These are phyloP conservation scores for Hippocampus comes DNA, from an alignment of 2,113 vertebrate species.

Conservation along the genomic window DNA sequence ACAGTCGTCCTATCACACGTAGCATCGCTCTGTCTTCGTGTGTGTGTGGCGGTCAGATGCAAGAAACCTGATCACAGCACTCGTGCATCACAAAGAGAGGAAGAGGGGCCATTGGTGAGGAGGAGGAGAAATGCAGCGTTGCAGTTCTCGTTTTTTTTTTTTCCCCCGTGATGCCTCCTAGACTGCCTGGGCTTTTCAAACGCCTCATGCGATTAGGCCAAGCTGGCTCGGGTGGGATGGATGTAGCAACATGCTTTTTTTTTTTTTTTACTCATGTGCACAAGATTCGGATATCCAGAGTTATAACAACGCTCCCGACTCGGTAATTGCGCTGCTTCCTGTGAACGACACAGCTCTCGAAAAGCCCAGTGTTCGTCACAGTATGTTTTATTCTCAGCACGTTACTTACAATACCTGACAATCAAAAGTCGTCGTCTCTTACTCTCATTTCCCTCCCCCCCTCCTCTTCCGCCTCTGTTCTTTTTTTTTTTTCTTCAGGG, in stretches of 20 bases:
- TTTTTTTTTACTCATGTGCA: neutral
- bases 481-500: constrained; percentile 22
- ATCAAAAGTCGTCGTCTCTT: constrained; percentile 26
- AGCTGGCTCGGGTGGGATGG: constrained; percentile 19
- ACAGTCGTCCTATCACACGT: constrained; percentile 35
- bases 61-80: constrained; percentile 70
- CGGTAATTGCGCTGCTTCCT: neutral
- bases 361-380: neutral
- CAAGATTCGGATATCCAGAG: neutral
- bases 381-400: neutral
- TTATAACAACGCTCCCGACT: neutral
- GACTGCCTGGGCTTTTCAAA: constrained; percentile 62
- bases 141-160: constrained; percentile 59
- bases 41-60: constrained; percentile 52
- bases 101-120: constrained; percentile 49
- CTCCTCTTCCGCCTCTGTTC: neutral
- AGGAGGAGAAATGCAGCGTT: constrained; percentile 67
- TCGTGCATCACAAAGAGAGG: constrained; percentile 68
- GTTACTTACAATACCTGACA: neutral
- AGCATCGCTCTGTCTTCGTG: constrained; percentile 31
- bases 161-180: constrained; percentile 56
- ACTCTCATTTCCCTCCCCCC: constrained; percentile 18
- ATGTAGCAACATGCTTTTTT: constrained; percentile 7
- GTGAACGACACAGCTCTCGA: neutral
- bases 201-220: constrained; percentile 61